phyloP scores from a whole-genome alignment of 2,888 invertebrate species.

The Sinopyrophorus schimmeli region DNA sequence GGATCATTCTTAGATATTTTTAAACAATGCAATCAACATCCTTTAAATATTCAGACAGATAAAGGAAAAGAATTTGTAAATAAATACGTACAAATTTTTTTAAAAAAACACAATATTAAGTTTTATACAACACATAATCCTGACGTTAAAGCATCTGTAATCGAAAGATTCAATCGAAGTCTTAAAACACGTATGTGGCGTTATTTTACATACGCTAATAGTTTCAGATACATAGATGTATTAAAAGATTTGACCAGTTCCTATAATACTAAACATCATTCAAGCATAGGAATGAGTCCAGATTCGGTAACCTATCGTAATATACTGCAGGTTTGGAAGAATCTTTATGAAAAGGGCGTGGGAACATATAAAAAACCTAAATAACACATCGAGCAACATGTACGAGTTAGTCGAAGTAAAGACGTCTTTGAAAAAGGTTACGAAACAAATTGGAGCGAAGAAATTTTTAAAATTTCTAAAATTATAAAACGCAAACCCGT shows the following conservation, averaged over 20 bases:
- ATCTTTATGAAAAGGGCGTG: conserved; percentile 6
- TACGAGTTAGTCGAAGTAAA: conserved; percentile 3
- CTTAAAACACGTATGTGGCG: conserved; percentile 6
- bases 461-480: conserved; percentile 8
- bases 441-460: conserved; percentile 5
- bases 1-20: conserved; percentile 6
- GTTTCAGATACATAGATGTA: conserved; percentile 3
- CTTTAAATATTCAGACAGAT: conserved; percentile 6
- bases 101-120: not conserved
- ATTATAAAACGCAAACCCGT: conserved; percentile 1
- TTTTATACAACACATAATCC: conserved; percentile 8
- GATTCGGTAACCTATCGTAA: not conserved
- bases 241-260: not conserved
- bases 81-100: conserved; percentile 1
- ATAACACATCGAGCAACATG: conserved; percentile 2
- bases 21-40: not conserved
- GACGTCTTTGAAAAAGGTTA: conserved; percentile 3
- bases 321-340: conserved; percentile 5
- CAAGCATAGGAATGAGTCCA: conserved; percentile 6
- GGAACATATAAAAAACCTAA: not conserved
- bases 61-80: conserved; percentile 12
- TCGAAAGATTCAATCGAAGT: conserved; percentile 8
- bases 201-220: conserved; percentile 6
- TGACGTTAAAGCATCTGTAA: conserved; percentile 7
- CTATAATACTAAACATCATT: conserved; percentile 4